Evolutionary conservation across 2,888 invertebrate genomes (phyloP), one percentile per base, ranked within the genome.

Genomic region (Gastrophysa polygoni): DNA sequence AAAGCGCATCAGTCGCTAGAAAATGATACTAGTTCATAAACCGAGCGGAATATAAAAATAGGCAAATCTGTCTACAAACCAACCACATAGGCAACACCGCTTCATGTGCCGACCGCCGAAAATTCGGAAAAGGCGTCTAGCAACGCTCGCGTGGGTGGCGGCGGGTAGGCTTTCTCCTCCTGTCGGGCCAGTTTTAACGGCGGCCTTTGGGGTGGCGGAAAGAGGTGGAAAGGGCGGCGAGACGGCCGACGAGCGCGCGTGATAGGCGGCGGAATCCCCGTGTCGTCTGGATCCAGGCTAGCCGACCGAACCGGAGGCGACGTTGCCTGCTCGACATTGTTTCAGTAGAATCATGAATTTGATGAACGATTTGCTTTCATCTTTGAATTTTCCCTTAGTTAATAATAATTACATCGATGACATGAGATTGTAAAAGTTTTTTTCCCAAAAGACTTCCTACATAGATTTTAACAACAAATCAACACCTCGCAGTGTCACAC

Each of bases 261-360:
- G 34, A 55, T 55, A 57, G 64, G 58, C 56, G 63, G 71, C 62
- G 73, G 75, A 74, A 72, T 75, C 73, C 70, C 75, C 73, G 52
- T 61, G 77, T 11, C 38, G 38, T 77, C 77, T 77, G 73, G 75
- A 70, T 71, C 64, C 71, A 69, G 77, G 68, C 77, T 77, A 77
- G 77, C 77, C 77, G 66, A 65, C 71, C 56, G 56, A 66, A 65
- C 71, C 56, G 56, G n/a, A 24, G 17, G 56, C 62, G 21, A 2
- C n/a, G 62, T 62, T 62, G 62, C 44, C 62, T 6, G 0, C 11
- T 52, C 24, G 14, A 8, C 18, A 6, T 2, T 1, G 14, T n/a
- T 18, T 38, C 52, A 18, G n/a, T 52, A 38, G 34, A n/a, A 24
- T n/a, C n/a, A 24, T 24, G 24, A 7, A 3, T 24, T 5, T 7